These are phyloP conservation scores for Ichneumoninae sp. DNA, from an alignment of 2,888 invertebrate species.

Conservation along the genomic window DNA sequence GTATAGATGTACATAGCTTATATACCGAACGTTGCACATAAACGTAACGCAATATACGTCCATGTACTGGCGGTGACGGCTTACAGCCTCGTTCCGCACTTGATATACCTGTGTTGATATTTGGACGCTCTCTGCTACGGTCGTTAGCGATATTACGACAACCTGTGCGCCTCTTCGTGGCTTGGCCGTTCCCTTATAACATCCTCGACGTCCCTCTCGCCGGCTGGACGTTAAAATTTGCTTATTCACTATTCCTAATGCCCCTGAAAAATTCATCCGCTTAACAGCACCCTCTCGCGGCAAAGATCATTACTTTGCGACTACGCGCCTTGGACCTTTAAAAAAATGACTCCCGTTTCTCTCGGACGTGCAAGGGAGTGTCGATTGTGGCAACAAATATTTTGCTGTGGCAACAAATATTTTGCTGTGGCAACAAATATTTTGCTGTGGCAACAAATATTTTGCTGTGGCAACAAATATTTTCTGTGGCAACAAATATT, in stretches of 20 bases:
- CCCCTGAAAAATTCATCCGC: background rate
- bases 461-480: too few relatives aligned
- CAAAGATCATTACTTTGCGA: background rate
- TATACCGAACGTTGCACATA: background rate
- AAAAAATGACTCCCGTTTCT: background rate
- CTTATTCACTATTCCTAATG: background rate
- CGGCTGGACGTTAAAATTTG: background rate
- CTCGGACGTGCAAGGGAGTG: background rate
- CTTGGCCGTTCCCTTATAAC: background rate
- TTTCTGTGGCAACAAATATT: too few relatives aligned
- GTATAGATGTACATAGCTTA: background rate
- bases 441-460: too few relatives aligned
- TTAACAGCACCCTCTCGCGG: too few relatives aligned
- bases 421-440: too few relatives aligned
- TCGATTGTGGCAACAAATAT: too few relatives aligned
- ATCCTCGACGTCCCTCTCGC: background rate
- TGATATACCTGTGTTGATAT: constrained; percentile 34
- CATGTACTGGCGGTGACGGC: constrained; percentile 2
- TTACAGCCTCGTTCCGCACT: constrained; percentile 8
- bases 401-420: too few relatives aligned
- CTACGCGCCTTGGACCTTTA: background rate
- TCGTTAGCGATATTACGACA: constrained; percentile 29
- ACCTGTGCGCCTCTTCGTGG: constrained; percentile 10
- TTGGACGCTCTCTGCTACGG: background rate
- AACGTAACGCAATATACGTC: constrained; percentile 1